Conservation (phyloP, 2,888 invertebrate species). For the Nipponacmea schrenckii region DNA sequence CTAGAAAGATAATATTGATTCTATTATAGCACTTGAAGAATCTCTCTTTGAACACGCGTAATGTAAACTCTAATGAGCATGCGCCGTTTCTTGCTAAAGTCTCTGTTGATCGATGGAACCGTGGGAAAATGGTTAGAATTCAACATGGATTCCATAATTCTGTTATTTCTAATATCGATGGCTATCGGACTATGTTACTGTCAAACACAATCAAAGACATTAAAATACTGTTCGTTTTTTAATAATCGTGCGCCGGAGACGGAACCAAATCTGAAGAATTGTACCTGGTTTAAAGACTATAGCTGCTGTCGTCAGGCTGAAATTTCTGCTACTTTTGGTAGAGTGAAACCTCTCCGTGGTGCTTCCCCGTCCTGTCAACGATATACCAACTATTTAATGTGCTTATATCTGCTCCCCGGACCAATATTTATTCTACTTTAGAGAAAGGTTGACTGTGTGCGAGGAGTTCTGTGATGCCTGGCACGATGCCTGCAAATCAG, state of each 20-base stretch:
- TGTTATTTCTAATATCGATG: neutral
- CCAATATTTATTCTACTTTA: slow-evolving; percentile 63
- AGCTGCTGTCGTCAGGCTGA: slow-evolving; percentile 68
- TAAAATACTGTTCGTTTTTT: slow-evolving; percentile 66
- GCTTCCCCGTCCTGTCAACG: slow-evolving; percentile 64
- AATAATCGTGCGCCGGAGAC: slow-evolving; percentile 65
- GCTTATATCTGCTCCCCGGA: slow-evolving; percentile 68
- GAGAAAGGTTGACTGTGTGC: slow-evolving; percentile 66
- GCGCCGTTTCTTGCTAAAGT: too few species aligned
- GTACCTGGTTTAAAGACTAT: slow-evolving; percentile 67
- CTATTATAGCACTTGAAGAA: too few species aligned
- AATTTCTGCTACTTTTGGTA: slow-evolving; percentile 65
- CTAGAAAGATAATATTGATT: too few species aligned
- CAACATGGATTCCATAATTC: neutral
- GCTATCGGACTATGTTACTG: neutral
- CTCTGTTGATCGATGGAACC: neutral
- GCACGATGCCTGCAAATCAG: slow-evolving; percentile 63
- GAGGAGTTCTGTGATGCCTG: slow-evolving; percentile 65
- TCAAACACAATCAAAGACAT: neutral
- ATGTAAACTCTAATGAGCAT: too few species aligned
- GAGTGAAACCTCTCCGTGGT: slow-evolving; percentile 67
- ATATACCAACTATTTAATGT: slow-evolving; percentile 68
- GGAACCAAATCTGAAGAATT: slow-evolving; percentile 65
- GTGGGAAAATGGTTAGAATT: neutral
- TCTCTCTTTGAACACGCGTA: too few species aligned